These are phyloP conservation scores for Potorous gilbertii DNA, from an alignment of 2,797 vertebrate species.

Conservation along the genomic window DNA sequence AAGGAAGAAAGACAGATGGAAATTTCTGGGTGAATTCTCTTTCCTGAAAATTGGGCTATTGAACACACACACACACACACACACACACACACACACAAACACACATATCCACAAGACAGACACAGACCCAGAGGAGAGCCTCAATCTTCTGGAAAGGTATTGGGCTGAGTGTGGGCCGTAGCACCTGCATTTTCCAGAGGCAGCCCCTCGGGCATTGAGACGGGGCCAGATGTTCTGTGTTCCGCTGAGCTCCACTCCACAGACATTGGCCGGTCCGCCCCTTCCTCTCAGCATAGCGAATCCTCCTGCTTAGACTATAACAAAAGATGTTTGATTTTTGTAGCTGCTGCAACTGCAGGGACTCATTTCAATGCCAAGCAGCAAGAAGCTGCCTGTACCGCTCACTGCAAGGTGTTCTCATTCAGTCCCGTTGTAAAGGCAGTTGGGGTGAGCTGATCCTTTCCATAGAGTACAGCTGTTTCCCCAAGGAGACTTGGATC, in stretches of 20 bases:
- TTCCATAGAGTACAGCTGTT: conserved; percentile 45
- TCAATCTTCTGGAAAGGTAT: conserved; percentile 34
- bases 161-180: conserved; percentile 50
- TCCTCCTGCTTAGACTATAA: conserved; percentile 68
- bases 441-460: conserved; percentile 68
- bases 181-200: conserved; percentile 45
- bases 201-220: conserved; percentile 38
- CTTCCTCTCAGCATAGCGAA: conserved; percentile 32
- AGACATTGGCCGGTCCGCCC: conserved; percentile 46
- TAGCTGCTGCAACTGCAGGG: conserved; percentile 68
- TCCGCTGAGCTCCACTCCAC: background rate
- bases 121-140: conserved; percentile 16
- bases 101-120: background rate
- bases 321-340: conserved; percentile 76
- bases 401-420: conserved; percentile 35
- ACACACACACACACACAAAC: background rate
- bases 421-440: conserved; percentile 66
- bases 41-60: conserved; percentile 28
- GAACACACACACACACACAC: background rate
- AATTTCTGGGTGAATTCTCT: conserved; percentile 71
- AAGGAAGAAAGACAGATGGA: conserved; percentile 68
- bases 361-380: conserved; percentile 72
- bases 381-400: conserved; percentile 52
- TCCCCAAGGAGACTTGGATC: conserved; percentile 69
- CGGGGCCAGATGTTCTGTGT: conserved; percentile 62